phyloP scores from a whole-genome alignment of 1,140 invertebrate species.

The Drosophila lowei region DNA sequence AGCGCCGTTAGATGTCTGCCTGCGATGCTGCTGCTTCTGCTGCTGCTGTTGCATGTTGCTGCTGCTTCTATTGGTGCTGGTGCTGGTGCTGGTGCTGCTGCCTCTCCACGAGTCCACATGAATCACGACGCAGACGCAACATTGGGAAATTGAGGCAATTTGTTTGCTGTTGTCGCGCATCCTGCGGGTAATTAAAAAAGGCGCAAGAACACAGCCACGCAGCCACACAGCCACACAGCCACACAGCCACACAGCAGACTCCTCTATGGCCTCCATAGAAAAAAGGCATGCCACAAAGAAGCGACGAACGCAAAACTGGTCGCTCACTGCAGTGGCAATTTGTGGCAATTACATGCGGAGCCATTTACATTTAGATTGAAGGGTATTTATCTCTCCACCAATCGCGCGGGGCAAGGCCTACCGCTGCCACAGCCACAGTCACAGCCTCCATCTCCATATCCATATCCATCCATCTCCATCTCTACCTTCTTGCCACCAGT shows the following conservation, averaged over 20 bases:
- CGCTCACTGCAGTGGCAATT: slow-evolving; percentile 82
- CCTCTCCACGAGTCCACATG: slow-evolving; percentile 68
- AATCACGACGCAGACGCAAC: slow-evolving; percentile 78
- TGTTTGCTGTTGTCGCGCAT: slow-evolving; percentile 82
- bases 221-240: slow-evolving; percentile 48
- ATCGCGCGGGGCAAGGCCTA: background rate
- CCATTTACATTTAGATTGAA: slow-evolving; percentile 82
- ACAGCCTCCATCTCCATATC: slow-evolving; percentile 9
- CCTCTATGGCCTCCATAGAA: slow-evolving; percentile 34
- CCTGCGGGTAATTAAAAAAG: slow-evolving; percentile 82
- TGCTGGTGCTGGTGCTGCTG: slow-evolving; percentile 32
- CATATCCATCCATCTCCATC: background rate
- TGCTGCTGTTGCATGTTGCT: slow-evolving; percentile 53
- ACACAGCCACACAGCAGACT: slow-evolving; percentile 14
- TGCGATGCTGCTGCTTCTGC: slow-evolving; percentile 40
- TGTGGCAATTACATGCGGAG: slow-evolving; percentile 82
- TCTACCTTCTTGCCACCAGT: slow-evolving; percentile 11
- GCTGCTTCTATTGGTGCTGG: slow-evolving; percentile 42
- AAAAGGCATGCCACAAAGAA: slow-evolving; percentile 16
- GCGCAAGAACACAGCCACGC: slow-evolving; percentile 72
- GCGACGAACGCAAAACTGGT: slow-evolving; percentile 68
- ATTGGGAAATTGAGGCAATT: slow-evolving; percentile 81
- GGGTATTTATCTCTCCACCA: slow-evolving; percentile 69
- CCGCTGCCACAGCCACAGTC: slow-evolving; percentile 7
- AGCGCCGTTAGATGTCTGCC: slow-evolving; percentile 69